Evolutionary conservation across 2,113 vertebrate species (phyloP).

Genomic region (Bucco capensis): DNA sequence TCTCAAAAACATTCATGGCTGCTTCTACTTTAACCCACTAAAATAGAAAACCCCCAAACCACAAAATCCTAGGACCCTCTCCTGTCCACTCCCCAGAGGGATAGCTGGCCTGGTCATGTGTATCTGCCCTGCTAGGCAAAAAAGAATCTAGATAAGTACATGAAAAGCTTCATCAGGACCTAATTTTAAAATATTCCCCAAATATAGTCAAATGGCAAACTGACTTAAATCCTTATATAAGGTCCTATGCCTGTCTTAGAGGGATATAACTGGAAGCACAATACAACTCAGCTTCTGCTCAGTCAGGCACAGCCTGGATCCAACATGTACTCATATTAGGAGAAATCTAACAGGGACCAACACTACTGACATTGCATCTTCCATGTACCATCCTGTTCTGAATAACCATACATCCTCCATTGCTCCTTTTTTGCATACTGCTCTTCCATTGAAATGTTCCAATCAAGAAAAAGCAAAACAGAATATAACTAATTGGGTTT

Average conservation of each 20-base stretch:
- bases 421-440: background rate
- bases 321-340: background rate
- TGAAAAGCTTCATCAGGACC: background rate
- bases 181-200: background rate
- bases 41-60: background rate
- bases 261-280: background rate
- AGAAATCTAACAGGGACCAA: background rate
- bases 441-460: background rate
- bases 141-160: accelerated
- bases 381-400: background rate
- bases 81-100: background rate
- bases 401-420: background rate
- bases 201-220: background rate
- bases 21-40: background rate
- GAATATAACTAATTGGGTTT: background rate
- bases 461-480: background rate
- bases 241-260: background rate
- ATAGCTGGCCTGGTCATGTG: background rate
- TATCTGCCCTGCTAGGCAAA: background rate
- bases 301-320: background rate
- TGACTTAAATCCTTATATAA: background rate
- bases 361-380: background rate
- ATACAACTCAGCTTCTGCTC: background rate
- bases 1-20: background rate
- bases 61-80: background rate